Evolutionary conservation across 2,113 vertebrate genomes (phyloP).

Genomic region (Hyla sarda): DNA sequence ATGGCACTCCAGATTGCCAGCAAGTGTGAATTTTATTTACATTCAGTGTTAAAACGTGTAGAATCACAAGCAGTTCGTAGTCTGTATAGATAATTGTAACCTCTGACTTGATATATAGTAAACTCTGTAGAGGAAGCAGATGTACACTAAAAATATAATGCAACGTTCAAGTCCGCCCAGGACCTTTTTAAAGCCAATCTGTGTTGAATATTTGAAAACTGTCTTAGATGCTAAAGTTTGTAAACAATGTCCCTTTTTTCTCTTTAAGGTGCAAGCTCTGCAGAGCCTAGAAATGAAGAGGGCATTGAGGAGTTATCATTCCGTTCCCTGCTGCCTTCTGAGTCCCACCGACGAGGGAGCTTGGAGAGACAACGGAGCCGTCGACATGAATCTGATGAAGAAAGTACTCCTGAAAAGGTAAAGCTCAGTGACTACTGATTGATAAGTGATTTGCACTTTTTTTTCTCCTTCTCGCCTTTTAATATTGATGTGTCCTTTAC

Average conservation of each 20-base stretch:
- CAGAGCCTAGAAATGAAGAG: constrained; percentile 83
- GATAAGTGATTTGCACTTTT: background rate
- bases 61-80: too few species aligned
- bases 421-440: constrained; percentile 58
- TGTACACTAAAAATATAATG: too few species aligned
- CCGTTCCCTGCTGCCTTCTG: constrained; percentile 90
- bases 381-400: constrained; percentile 88
- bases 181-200: too few species aligned
- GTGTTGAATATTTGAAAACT: background rate
- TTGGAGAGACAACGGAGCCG: constrained; percentile 84
- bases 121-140: too few species aligned
- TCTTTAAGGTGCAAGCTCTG: constrained; percentile 20
- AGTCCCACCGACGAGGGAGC: constrained; percentile 89
- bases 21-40: too few species aligned
- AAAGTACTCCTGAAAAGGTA: constrained; percentile 74
- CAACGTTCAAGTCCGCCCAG: too few species aligned
- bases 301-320: constrained; percentile 95
- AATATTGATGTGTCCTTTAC: constrained; percentile 31
- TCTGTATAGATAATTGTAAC: too few species aligned
- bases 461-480: background rate
- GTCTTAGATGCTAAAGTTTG: background rate
- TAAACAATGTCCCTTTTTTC: background rate
- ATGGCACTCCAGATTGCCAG: too few species aligned
- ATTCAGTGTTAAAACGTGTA: too few species aligned
- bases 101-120: too few species aligned